Evolutionary conservation across 1,140 invertebrate genomes (phyloP).

Genomic region (Pseudobourletiella spinata): DNA sequence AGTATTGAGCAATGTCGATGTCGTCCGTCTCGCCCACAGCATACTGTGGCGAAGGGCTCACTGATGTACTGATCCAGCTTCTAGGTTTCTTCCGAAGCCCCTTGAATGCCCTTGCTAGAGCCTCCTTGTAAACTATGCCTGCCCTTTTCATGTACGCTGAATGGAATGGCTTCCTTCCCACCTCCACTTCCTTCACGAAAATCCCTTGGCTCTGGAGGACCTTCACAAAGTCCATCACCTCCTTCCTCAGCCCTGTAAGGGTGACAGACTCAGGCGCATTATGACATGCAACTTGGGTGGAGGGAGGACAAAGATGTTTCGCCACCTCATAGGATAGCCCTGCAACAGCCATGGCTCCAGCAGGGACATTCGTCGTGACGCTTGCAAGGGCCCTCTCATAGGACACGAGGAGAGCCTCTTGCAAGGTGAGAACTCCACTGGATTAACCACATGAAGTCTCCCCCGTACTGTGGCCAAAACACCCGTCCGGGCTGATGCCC

Average conservation of each 20-base stretch:
- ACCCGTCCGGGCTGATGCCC: slow-evolving; percentile 67
- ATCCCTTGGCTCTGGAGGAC: neutral
- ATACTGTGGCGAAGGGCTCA: too few relatives aligned
- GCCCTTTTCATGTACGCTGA: slow-evolving; percentile 52
- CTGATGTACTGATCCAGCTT: too few relatives aligned
- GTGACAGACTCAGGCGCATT: slow-evolving; percentile 7
- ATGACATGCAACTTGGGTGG: slow-evolving; percentile 38
- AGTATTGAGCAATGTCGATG: slow-evolving; percentile 83
- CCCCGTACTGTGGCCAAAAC: slow-evolving; percentile 81
- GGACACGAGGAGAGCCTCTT: slow-evolving; percentile 72
- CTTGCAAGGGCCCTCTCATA: slow-evolving; percentile 86
- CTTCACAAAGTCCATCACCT: slow-evolving; percentile 46
- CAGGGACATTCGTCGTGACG: slow-evolving; percentile 57
- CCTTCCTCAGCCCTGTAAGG: slow-evolving; percentile 75
- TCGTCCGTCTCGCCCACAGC: too few relatives aligned
- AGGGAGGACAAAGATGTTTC: slow-evolving; percentile 58
- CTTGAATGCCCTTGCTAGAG: too few relatives aligned
- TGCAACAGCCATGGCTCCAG: slow-evolving; percentile 52
- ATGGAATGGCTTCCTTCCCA: slow-evolving; percentile 6
- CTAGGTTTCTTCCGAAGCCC: too few relatives aligned
- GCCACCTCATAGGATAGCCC: slow-evolving; percentile 78
- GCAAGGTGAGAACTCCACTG: slow-evolving; percentile 58
- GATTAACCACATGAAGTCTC: slow-evolving; percentile 84
- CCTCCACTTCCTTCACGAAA: neutral
- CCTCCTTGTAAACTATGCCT: too few relatives aligned